Conservation (phyloP, 2,113 vertebrate species). For the Amblyopsis rosae region DNA sequence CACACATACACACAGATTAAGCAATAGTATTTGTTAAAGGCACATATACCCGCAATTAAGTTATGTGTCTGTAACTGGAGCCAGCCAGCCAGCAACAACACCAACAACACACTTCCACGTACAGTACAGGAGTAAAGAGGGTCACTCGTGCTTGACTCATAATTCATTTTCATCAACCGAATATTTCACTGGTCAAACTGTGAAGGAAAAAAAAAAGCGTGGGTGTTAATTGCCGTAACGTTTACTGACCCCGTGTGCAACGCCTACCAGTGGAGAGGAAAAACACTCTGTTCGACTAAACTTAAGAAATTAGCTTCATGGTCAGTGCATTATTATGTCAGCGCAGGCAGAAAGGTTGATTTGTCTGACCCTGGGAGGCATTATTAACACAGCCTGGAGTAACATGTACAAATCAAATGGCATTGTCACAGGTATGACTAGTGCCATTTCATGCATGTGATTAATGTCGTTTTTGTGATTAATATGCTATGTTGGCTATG, state of each 20-base stretch:
- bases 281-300: constrained; percentile 34
- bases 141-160: neutral
- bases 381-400: constrained; percentile 71
- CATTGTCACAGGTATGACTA: constrained; percentile 67
- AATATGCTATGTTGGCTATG: constrained; percentile 62
- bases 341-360: constrained; percentile 53
- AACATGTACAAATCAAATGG: constrained; percentile 70
- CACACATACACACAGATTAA: neutral
- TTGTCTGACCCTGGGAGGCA: constrained; percentile 64
- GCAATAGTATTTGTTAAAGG: neutral
- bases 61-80: constrained; percentile 19
- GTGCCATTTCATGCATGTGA: constrained; percentile 69
- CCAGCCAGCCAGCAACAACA: neutral
- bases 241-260: neutral
- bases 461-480: constrained; percentile 68
- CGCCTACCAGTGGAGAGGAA: neutral
- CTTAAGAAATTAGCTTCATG: constrained; percentile 61
- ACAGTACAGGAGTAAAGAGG: no score
- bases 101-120: no score
- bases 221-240: constrained; percentile 61
- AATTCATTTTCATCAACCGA: constrained; percentile 32
- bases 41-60: neutral
- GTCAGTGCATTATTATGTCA: constrained; percentile 69
- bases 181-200: constrained; percentile 59
- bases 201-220: constrained; percentile 36